Base-by-base conservation (phyloP, 2,113 vertebrate genomes). In the Brachyhypopomus occidentalis region DNA sequence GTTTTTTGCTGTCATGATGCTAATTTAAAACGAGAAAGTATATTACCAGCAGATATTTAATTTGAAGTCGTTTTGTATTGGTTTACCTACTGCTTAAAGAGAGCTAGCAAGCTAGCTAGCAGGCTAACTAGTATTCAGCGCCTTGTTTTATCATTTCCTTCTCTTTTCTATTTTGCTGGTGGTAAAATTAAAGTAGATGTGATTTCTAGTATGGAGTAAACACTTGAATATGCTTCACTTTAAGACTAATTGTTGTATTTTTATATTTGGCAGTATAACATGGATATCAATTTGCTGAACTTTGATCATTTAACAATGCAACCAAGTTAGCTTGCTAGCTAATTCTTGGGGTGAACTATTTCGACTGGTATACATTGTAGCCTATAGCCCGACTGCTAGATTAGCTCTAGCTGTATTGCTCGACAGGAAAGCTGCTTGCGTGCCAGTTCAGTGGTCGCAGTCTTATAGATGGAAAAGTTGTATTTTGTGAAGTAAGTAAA, bases 301-400 rank as follows among this genome's bases (percentile, higher is more conserved):
- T 22, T 55, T n/a, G 23, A 27, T 4, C 4, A 56, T 67, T 67
- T 5, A 25, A 22, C 11, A 66, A 9, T n/a, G 16, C 63, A 11
- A 7, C 27, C 19, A 56, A 48, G 27, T 52, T n/a, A 22, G 63
- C 48, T 38, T 38, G 27, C 30, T 38, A 45, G 2, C 30, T 78
- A 78, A 45, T 63, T 12, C 48, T 58, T 9, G 3, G 9, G 77
- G 25, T 78, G 23, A 78, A 59, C 64, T 64, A 70, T 62, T 60
- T 60, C 60, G 73, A 14, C 25, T 30, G 17, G 25, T 12, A 20
- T 52, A 52, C 45, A 14, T 52, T 1, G 45, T 52, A 52, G 14
- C 45, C 45, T 52, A 52, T 52, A 52, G 45, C 45, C 1, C 23
- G 23, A 9, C 25, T 5, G 64, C 64, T 67, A 63, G 60, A 22